Evolutionary conservation across 2,888 invertebrate species (phyloP).

Genomic region (Dynastes maya): DNA sequence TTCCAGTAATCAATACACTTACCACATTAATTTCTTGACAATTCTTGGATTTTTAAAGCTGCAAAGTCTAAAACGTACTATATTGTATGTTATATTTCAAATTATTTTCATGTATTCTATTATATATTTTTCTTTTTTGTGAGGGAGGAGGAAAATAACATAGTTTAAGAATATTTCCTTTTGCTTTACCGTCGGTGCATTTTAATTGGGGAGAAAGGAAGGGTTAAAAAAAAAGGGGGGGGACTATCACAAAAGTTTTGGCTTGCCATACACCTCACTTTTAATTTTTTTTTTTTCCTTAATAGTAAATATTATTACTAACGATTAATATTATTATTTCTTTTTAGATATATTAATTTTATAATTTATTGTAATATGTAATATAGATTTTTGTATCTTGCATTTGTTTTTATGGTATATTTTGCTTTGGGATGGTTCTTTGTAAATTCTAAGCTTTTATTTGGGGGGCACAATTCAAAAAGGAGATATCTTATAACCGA

Average conservation of each 20-base stretch:
- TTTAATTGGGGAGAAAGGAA: neutral
- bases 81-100: conserved; percentile 18
- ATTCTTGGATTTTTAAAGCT: neutral
- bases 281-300: conserved; percentile 13
- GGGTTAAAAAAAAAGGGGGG: conserved; percentile 37
- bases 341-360: conserved; percentile 4
- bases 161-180: too few species aligned
- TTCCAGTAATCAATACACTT: neutral
- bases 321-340: conserved; percentile 4
- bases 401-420: too few species aligned
- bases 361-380: neutral
- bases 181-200: too few species aligned
- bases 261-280: conserved; percentile 54
- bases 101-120: neutral
- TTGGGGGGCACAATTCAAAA: too few species aligned
- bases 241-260: conserved; percentile 59
- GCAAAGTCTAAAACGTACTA: conserved; percentile 20
- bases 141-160: neutral
- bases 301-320: conserved; percentile 18
- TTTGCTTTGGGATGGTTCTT: too few species aligned
- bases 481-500: too few species aligned
- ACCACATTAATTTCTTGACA: neutral
- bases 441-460: too few species aligned
- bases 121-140: neutral
- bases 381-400: too few species aligned